Conservation (phyloP, 2,113 vertebrate species). For the Nibea albiflora region DNA sequence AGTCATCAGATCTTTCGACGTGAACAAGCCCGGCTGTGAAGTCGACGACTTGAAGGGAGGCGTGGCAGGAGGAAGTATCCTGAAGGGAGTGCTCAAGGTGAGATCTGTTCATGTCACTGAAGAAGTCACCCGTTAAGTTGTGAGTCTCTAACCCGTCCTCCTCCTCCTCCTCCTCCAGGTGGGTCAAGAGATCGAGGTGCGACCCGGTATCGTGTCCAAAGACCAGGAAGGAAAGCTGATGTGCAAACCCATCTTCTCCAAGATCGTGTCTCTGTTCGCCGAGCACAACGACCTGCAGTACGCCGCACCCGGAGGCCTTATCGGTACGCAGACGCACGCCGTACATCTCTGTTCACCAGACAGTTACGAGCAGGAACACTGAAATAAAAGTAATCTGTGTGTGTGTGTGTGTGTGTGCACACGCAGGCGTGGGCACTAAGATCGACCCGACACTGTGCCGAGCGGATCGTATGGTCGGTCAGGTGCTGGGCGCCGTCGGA, state of each 20-base stretch:
- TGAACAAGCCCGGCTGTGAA: slow-evolving; percentile 99
- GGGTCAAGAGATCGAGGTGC: slow-evolving; percentile 97
- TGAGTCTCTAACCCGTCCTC: not conserved
- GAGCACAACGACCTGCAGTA: slow-evolving; percentile 99
- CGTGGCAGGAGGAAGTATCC: slow-evolving; percentile 97
- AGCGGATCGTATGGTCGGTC: slow-evolving; percentile 98
- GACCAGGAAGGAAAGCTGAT: slow-evolving; percentile 99
- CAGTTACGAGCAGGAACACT: too few relatives aligned
- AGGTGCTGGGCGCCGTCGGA: slow-evolving; percentile 96
- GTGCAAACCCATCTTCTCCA: slow-evolving; percentile 99
- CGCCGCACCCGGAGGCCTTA: slow-evolving; percentile 96
- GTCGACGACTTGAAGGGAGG: slow-evolving; percentile 98
- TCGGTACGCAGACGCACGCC: slow-evolving; percentile 83
- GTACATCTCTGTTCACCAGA: too few relatives aligned
- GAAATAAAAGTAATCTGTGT: too few relatives aligned
- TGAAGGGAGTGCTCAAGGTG: slow-evolving; percentile 98
- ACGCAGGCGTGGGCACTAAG: slow-evolving; percentile 95
- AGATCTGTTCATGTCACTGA: not conserved
- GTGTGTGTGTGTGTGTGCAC: not conserved
- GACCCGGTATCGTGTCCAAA: slow-evolving; percentile 98
- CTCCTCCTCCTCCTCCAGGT: slow-evolving; percentile 82
- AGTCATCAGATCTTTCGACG: slow-evolving; percentile 99
- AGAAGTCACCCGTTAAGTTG: not conserved
- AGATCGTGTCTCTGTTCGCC: slow-evolving; percentile 98
- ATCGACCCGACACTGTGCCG: slow-evolving; percentile 98